These are phyloP conservation scores for Aphodius sticticus DNA, from an alignment of 2,888 invertebrate species.

Conservation along the genomic window DNA sequence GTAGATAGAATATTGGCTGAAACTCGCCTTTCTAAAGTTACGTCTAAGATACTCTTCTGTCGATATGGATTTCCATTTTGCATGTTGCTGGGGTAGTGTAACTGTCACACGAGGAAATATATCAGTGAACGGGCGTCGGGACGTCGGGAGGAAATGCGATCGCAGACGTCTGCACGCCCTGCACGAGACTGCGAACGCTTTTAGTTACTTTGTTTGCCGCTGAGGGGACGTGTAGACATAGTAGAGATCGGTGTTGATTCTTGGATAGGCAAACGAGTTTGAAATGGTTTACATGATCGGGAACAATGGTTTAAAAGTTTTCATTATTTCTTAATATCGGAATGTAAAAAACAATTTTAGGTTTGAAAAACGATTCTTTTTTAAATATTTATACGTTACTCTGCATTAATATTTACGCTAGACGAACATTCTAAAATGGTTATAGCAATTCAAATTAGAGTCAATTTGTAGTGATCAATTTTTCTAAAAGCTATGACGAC, in stretches of 20 bases:
- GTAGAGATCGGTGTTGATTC: background rate
- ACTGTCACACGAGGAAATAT: background rate
- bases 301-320: too few species aligned
- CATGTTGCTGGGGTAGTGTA: background rate
- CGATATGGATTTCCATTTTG: conserved; percentile 4
- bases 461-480: too few species aligned
- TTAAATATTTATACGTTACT: too few species aligned
- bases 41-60: background rate
- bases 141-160: background rate
- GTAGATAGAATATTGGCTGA: background rate
- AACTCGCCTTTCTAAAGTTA: background rate
- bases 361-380: too few species aligned
- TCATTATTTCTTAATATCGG: too few species aligned
- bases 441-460: too few species aligned
- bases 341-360: too few species aligned
- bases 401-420: too few species aligned
- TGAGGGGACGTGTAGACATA: background rate
- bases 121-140: background rate
- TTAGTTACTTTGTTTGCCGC: conserved; percentile 4
- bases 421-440: too few species aligned
- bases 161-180: background rate
- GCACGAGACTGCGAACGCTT: background rate
- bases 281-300: too few species aligned
- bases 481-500: too few species aligned
- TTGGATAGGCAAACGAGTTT: background rate